Base-by-base conservation (phyloP, 2,113 vertebrate species). In the Notarius lentiginosus region DNA sequence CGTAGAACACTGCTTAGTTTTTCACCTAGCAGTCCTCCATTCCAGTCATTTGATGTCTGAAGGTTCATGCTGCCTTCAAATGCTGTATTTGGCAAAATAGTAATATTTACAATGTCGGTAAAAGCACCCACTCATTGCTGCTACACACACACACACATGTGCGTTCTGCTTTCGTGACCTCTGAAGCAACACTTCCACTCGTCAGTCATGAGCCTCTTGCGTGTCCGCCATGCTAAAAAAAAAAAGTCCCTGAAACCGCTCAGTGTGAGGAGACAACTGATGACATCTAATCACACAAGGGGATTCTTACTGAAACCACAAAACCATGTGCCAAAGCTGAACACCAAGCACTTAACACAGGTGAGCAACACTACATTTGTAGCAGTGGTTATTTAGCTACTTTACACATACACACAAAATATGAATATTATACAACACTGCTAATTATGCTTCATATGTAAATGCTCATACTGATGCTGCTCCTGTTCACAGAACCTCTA, bases 111-210 rank as follows among this genome's bases (percentile, higher is more conserved):
- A 58, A 53, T 30, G 53, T 79, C 14, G 51, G 27, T 30, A 56
- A 79, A 79, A 30, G 76, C n/a, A 56, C 51, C 15, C 76, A 53
- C 20, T 75, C 72, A 49, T 49, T 18, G 41, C 20, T 10, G 18
- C 20, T 14, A 47, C 30, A 30, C 30, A 30, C 30, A 5, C 34
- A 8, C 0, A 49, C 0, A 7, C 12, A 53, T 53, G 17, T 72
- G 73, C 5, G 10, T 76, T 76, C 73, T 76, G 47, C 47, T 76
- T 76, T 76, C 47, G 4, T 79, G n/a, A 30, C 15, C n/a, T 79
- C 60, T 79, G 75, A 66, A 79, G 27, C 84, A 86, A 66, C 61
- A 66, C 49, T 53, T 79, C 75, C 49, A 86, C n/a, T 66, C 60
- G 1, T 79, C 12, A 34, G 14, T 76, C 84, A 79, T 79, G 63